Percentiles rank a stretch among this genome's conserved stretches.
Evolutionary conservation across 2,888 invertebrate species (phyloP).

Genomic region (Boloria euphrosyne): DNA sequence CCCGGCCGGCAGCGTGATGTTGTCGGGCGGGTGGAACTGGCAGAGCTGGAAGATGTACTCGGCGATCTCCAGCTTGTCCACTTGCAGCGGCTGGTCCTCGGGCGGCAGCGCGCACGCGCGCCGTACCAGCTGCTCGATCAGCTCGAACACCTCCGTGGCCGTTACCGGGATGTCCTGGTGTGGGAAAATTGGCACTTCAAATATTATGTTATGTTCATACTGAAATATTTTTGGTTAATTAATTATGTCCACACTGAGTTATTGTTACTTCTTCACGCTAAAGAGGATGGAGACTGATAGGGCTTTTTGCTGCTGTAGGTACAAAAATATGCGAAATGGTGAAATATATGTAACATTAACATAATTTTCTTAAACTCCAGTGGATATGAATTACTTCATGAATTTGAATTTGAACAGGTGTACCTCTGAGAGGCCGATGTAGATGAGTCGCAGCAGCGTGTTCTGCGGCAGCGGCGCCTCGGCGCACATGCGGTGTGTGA

Average conservation of each 20-base stretch:
- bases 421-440: constrained; percentile 90
- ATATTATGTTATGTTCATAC: no score
- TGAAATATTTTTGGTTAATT: no score
- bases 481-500: constrained; percentile 89
- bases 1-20: constrained; percentile 92
- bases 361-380: no score
- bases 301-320: no score
- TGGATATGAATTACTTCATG: no score
- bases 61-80: constrained; percentile 92
- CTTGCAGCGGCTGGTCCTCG: constrained; percentile 87
- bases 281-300: no score
- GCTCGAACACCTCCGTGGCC: constrained; percentile 92
- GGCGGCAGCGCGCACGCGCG: constrained; percentile 91
- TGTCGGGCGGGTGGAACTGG: constrained; percentile 96
- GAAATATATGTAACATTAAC: no score
- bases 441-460: constrained; percentile 90
- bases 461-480: constrained; percentile 95
- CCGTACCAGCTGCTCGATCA: constrained; percentile 92
- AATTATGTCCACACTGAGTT: no score
- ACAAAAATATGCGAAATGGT: no score
- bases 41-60: constrained; percentile 95
- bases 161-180: constrained; percentile 89
- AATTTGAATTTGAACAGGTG: no score
- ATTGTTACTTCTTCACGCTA: no score
- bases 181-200: no score